phyloP scores from a whole-genome alignment of 1,140 invertebrate species.

The Hesperophylax magnus region DNA sequence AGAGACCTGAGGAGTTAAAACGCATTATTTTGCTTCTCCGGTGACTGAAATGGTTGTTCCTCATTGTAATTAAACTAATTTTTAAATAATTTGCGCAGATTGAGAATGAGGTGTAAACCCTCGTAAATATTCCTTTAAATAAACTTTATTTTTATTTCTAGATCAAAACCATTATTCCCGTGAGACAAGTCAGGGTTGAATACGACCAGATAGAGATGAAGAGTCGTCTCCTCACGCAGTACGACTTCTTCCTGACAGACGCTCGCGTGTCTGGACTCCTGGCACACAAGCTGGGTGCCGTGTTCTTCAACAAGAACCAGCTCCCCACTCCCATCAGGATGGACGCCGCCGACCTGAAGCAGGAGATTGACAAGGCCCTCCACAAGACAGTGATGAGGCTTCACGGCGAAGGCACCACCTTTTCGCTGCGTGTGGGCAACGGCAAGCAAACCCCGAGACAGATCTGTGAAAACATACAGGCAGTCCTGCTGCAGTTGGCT shows the following conservation, averaged over 20 bases:
- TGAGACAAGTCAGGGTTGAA: conserved; percentile 76
- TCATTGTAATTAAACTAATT: too few relatives aligned
- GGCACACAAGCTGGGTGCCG: conserved; percentile 73
- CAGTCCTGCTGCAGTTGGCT: conserved; percentile 67
- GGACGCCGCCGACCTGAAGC: conserved; percentile 70
- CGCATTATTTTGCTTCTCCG: too few relatives aligned
- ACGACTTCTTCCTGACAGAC: conserved; percentile 77
- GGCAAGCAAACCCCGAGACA: conserved; percentile 69
- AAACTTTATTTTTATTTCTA: conserved; percentile 25
- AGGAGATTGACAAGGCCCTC: conserved; percentile 72
- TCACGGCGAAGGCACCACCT: conserved; percentile 71
- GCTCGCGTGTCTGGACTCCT: conserved; percentile 74
- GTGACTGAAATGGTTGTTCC: too few relatives aligned
- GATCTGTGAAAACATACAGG: conserved; percentile 73
- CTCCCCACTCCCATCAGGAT: conserved; percentile 72
- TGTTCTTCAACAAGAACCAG: conserved; percentile 75
- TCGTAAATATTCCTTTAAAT: too few relatives aligned
- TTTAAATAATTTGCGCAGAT: too few relatives aligned
- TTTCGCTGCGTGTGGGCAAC: conserved; percentile 72
- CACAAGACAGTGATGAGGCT: conserved; percentile 72
- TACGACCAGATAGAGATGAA: conserved; percentile 78
- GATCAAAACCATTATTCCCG: conserved; percentile 72
- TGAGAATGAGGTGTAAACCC: too few relatives aligned
- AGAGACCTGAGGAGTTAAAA: too few relatives aligned
- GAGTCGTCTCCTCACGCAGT: conserved; percentile 72